Base-by-base conservation (phyloP, 2,888 invertebrate genomes). In the Acleris emargana region DNA sequence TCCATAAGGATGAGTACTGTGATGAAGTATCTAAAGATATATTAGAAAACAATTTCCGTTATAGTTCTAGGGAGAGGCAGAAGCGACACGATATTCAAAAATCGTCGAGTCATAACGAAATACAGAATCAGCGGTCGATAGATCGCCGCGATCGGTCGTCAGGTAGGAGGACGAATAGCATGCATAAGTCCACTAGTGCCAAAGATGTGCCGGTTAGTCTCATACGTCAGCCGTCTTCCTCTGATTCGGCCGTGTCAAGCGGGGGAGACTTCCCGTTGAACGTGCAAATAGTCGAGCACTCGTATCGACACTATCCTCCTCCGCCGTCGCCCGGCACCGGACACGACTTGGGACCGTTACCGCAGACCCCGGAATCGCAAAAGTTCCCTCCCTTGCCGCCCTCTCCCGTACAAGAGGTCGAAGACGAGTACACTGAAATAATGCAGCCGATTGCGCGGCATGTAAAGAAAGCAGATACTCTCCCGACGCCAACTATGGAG, bases 341-440 rank as follows among this genome's bases (percentile, higher is more conserved):
- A 6, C 93, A 88, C 67, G 93, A 93, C 17, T 83, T 90, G 81
- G 93, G 93, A 1, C 93, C 93, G 4, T 73, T 93, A 42, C 93
- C 93, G 17, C 90, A 86, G 70, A 92, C 93, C 2, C 93, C 93
- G 18, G 93, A 92, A 59, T 93, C 93, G 1, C 93, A 93, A 6
- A 91, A 88, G 58, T 95, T 97, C 79, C 96, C 96, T 20, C 96
- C 96, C 45, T 87, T 97, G 67, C 97, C 97, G 9, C 97, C 97
- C 0, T 97, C 97, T 0, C 97, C 97, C 0, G 96, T 96, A 11
- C 96, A 96, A 83, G 97, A 96, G 86, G 95, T 95, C 67, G 95
- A 95, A 75, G 95, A 96, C 74, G 96, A 96, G 76, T 95, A 95
- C 76, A 94, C 95, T 32, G 96, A 96, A 88, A 94, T 95, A 67